phyloP scores from a whole-genome alignment of 2,797 vertebrate species.

The Avahi laniger region DNA sequence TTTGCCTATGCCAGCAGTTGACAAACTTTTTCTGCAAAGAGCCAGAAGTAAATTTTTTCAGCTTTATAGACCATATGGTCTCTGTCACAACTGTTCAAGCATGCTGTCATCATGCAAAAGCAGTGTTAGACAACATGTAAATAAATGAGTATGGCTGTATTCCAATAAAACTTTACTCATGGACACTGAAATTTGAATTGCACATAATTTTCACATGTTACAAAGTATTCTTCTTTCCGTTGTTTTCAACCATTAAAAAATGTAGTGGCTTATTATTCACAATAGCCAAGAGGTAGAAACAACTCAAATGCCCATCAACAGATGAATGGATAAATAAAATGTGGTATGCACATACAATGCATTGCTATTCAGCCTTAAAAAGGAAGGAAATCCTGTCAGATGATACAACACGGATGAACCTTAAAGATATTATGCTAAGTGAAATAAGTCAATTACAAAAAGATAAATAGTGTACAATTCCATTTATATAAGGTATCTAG shows the following conservation, averaged over 20 bases:
- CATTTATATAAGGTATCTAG: neutral
- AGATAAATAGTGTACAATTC: neutral
- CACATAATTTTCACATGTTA: neutral
- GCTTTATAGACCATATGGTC: neutral
- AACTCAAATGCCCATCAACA: neutral
- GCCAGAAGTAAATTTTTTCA: conserved; percentile 48
- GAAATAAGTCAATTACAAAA: neutral
- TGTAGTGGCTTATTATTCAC: conserved; percentile 11
- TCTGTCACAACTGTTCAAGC: neutral
- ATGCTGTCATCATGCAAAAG: neutral
- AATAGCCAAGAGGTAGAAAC: neutral
- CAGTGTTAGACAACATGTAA: neutral
- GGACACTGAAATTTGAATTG: neutral
- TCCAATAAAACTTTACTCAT: neutral
- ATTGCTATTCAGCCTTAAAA: conserved; percentile 21
- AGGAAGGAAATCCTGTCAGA: neutral
- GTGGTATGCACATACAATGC: neutral
- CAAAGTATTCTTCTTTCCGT: neutral
- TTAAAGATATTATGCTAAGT: neutral
- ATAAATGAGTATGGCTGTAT: neutral
- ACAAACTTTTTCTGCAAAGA: conserved; percentile 17
- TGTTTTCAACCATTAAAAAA: conserved; percentile 16
- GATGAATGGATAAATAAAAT: neutral
- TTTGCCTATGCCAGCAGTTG: neutral
- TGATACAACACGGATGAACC: neutral